phyloP scores from a whole-genome alignment of 2,797 vertebrate species.

The Enteromius argenteus region DNA sequence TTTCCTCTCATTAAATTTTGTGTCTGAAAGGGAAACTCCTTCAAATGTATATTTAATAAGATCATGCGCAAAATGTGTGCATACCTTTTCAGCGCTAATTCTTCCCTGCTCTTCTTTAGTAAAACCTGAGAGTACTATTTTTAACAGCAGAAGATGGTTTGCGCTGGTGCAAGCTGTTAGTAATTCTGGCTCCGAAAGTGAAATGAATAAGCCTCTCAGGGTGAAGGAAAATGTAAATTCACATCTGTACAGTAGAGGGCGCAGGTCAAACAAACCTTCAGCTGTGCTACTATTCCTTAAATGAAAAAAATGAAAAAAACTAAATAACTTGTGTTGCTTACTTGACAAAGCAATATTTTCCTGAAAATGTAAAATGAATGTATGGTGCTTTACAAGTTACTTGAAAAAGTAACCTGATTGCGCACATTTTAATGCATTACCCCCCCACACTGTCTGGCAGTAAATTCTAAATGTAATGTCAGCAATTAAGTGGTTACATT shows the following conservation, averaged over 20 bases:
- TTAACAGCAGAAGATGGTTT: no score
- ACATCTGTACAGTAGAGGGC: background rate
- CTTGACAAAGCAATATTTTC: background rate
- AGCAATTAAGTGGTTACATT: background rate
- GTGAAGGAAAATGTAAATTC: background rate
- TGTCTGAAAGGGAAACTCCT: no score
- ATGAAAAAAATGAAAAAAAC: background rate
- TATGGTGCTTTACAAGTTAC: background rate
- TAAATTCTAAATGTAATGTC: background rate
- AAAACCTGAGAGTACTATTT: no score
- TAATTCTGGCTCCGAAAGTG: background rate
- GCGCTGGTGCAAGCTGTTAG: no score
- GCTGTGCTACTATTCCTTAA: background rate
- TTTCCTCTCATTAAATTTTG: no score
- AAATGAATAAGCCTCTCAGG: background rate
- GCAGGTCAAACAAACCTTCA: background rate
- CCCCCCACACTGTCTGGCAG: background rate
- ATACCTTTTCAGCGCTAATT: no score
- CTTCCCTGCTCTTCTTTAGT: no score
- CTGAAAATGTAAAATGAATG: background rate
- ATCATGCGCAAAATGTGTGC: no score
- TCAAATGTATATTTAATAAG: no score
- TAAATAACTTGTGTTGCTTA: background rate
- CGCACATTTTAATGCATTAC: background rate
- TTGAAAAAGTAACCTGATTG: background rate